A percentile compares a stretch with the other conserved stretches of the same genome.
Conservation (phyloP, 2,888 invertebrate species). For the Tricholauxania praeusta region DNA sequence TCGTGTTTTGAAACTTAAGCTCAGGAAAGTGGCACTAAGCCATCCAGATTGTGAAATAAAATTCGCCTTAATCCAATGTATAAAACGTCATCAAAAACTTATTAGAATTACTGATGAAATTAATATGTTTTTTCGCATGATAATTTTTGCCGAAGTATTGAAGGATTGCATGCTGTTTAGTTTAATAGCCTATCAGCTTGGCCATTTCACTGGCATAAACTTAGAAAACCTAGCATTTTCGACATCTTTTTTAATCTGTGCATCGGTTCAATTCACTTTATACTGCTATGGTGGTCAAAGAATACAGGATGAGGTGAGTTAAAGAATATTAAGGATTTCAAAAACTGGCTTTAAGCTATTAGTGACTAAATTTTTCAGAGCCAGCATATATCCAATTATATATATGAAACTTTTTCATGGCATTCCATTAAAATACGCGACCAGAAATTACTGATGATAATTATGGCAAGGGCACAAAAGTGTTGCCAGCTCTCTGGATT, state of each 20-base stretch:
- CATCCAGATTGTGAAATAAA: slow-evolving; percentile 12
- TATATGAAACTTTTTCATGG: slow-evolving; percentile 45
- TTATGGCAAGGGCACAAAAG: slow-evolving; percentile 37
- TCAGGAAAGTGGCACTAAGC: slow-evolving; percentile 19
- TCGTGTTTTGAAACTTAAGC: slow-evolving; percentile 40
- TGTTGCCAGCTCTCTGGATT: slow-evolving; percentile 10
- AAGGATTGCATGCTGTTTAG: slow-evolving; percentile 41
- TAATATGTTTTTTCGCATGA: slow-evolving; percentile 36
- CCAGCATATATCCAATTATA: slow-evolving; percentile 28
- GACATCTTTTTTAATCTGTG: slow-evolving; percentile 33
- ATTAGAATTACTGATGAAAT: slow-evolving; percentile 21
- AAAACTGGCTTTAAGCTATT: too few relatives aligned
- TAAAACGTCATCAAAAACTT: slow-evolving; percentile 38
- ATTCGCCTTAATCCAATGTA: slow-evolving; percentile 19
- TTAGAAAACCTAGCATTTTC: slow-evolving; percentile 30
- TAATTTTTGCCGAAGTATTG: slow-evolving; percentile 42
- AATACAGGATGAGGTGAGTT: slow-evolving; percentile 43
- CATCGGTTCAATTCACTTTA: slow-evolving; percentile 41
- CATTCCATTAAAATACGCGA: slow-evolving; percentile 35
- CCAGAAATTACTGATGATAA: slow-evolving; percentile 39
- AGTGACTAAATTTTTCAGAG: slow-evolving; percentile 32
- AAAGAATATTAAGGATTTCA: neutral
- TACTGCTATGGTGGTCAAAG: slow-evolving; percentile 46
- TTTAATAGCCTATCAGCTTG: slow-evolving; percentile 42
- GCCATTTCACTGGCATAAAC: slow-evolving; percentile 29